Evolutionary conservation across 2,888 invertebrate genomes (phyloP), one percentile per base, ranked within the genome.

Genomic region (Pherbina coryleti): DNA sequence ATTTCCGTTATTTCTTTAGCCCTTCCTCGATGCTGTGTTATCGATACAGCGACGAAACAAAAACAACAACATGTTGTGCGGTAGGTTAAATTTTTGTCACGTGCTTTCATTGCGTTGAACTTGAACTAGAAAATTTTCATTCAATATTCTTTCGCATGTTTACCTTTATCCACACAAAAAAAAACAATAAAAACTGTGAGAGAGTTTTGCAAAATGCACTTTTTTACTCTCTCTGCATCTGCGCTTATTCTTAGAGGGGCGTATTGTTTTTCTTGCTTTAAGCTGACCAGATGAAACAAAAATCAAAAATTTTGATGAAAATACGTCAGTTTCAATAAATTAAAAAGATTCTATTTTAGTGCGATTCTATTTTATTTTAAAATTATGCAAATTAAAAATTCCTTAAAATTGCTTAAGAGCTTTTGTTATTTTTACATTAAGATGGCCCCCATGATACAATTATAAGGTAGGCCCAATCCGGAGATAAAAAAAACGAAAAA

Each of bases 51-150:
- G 17, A 69, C 8, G 8, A 51, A 14, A 69, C 69, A 69, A 55
- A 7, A 34, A 70, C 19, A 69, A 69, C 14, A 69, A 53, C 8
- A 53, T 5, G 14, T 53, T n/a, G 31, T 67, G 67, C 19, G 55
- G 64, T 34, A 34, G 74, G 49, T 49, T 62, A n/a, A 34, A 62
- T n/a, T 60, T 49, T n/a, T 25, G 66, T 66, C 75, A 75, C 75
- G 75, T 75, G 75, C 67, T 67, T 75, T 31, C 17, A 34, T 53
- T 25, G 51, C 60, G 70, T 70, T 76, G 76, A 76, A 76, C 76
- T 76, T 76, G 76, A 76, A 76, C 76, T 70, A 70, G 76, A 76
- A 62, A 76, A 22, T 19, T 70, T 69, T 53, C 76, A 70, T 76
- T 76, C 76, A 70, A 34, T 62, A 67, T 75, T 44, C 44, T 1